Evolutionary conservation across 2,797 vertebrate genomes (phyloP), one percentile per base, ranked within the genome.

Genomic region (Sciaenops ocellatus): DNA sequence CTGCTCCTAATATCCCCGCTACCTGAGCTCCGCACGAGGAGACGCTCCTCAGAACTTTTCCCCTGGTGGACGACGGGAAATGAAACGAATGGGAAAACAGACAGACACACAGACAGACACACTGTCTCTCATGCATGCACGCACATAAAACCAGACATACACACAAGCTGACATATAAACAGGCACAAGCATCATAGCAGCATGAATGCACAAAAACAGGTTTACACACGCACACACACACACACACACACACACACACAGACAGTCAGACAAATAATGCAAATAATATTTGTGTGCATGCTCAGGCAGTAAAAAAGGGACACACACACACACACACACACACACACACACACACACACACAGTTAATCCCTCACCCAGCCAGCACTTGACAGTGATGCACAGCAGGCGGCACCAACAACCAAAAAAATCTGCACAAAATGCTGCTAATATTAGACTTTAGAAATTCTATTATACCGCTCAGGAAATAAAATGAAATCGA

Each of bases 1-100:
- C 78, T 86, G 86, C 85, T 50, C 63, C 62, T 73, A 69, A 87
- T 80, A 78, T 82, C 82, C 69, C 69, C 61, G n/a, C 42, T 77
- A 82, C 72, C 75, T 78, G 63, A 41, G 67, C 80, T 57, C 44
- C 0, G 34, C 78, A 80, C 70, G 55, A 20, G 44, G 47, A 86
- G 60, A 80, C 26, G 3, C 60, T 72, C 72, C 48, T 69, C 85
- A 78, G 79, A 81, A 86, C 62, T 71, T 50, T 65, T 28, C 75
- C 51, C 70, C 70, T 1, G 61, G 28, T 55, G 26, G 47, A 76
- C 20, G 22, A 76, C 47, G 2, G 75, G 76, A 73, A 86, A 85
- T 59, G 59, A 87, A 80, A 77, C 57, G 57, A 69, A 60, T 6
- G 24, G 20, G 38, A 47, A 57, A 69, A 20, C 56, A 68, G 24